Conservation (phyloP, 53 echinoderm and acorn worm species). For the Mesocentrotus franciscanus region DNA sequence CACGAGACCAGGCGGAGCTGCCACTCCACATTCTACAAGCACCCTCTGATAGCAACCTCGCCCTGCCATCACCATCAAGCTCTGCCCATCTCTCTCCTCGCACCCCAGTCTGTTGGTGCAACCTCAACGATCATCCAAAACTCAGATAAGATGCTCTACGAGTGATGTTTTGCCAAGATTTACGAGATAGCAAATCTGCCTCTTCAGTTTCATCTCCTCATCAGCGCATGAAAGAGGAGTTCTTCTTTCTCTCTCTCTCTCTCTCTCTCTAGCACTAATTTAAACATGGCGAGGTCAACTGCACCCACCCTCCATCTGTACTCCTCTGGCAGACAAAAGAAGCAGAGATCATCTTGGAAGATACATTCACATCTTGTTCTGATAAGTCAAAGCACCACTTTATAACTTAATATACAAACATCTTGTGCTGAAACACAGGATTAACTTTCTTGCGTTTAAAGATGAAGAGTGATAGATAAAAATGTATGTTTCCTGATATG, state of each 20-base stretch:
- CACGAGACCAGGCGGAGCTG: slow-evolving; percentile 12
- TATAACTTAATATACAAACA: slow-evolving; percentile 26
- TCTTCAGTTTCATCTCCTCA: slow-evolving; percentile 50
- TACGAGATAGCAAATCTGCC: slow-evolving; percentile 60
- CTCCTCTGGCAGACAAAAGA: slow-evolving; percentile 1
- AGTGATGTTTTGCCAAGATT: slow-evolving; percentile 62
- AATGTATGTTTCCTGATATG: neutral
- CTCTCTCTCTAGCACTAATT: neutral
- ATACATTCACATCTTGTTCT: slow-evolving; percentile 1
- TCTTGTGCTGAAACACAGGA: neutral
- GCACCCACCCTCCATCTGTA: slow-evolving; percentile 14
- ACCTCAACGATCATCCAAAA: slow-evolving; percentile 37
- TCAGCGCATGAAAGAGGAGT: slow-evolving; percentile 7
- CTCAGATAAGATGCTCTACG: slow-evolving; percentile 34
- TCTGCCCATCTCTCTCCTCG: slow-evolving; percentile 11
- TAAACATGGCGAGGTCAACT: slow-evolving; percentile 34
- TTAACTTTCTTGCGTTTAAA: neutral
- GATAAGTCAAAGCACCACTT: neutral
- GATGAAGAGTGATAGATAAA: slow-evolving; percentile 22
- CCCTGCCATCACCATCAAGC: neutral
- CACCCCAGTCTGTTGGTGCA: neutral
- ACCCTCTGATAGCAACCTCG: neutral
- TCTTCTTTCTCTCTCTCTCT: slow-evolving; percentile 16
- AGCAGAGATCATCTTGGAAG: slow-evolving; percentile 20
- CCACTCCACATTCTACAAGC: slow-evolving; percentile 30